Base-by-base conservation (phyloP, 2,113 vertebrate species). In the Crotalus tigris region DNA sequence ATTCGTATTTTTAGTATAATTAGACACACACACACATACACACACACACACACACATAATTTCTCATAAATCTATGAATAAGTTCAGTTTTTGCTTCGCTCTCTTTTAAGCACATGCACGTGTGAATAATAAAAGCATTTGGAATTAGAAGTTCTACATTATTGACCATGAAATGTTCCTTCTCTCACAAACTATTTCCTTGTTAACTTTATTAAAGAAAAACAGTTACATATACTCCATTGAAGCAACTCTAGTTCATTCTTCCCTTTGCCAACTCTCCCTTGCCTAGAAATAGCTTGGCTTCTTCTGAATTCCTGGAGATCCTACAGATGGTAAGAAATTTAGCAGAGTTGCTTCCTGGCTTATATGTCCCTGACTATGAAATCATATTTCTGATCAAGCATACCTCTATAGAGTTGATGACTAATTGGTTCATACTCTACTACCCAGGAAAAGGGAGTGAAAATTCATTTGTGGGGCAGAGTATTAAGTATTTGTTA, bases 371-470 rank as follows among this genome's bases (percentile, higher is more conserved):
- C 46, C 93, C 57, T 91, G 90, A 90, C 58, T 91, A 57, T 0
- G 55, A 19, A 81, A 86, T 4, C 3, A 29, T 92, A 44, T 26
- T 54, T 94, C 87, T 46, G 90, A 94, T 96, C 95, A 97, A 91
- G 91, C 90, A 96, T 94, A 93, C 64, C 94, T 85, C 29, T 13
- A 86, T 46, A 87, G 69, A 59, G 89, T 94, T 93, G 93, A 53
- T 59, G 90, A 96, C 29, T 92, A 94, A 90, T 29, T 93, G 64
- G 90, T 94, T 91, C 54, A 94, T 91, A 94, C 0, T 88, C 58
- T 93, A 87, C 94, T 69, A 94, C 26, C 53, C 0, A 0, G 92
- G 0, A 0, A n/a, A 88, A 33, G 0, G 0, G 10, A 3, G 19
- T 0, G 29, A 2, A 44, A 75, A 87, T 93, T 89, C 4, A 57